A percentile compares a stretch with the other conserved stretches of the same genome.
Evolutionary conservation across 2,113 vertebrate genomes (phyloP).

Genomic region (Mesitornis unicolor): DNA sequence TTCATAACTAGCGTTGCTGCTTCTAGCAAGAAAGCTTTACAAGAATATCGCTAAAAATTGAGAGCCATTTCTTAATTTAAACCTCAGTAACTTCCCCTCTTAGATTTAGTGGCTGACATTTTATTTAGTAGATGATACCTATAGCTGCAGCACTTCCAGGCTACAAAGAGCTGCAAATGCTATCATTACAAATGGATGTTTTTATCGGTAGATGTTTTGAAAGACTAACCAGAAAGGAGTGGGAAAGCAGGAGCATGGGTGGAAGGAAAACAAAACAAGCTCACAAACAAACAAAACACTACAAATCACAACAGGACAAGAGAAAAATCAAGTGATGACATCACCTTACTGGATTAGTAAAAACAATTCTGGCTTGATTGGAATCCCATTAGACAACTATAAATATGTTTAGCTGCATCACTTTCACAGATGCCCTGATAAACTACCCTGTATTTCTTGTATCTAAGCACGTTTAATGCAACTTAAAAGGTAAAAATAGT

Average conservation of each 20-base stretch:
- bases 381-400: not conserved
- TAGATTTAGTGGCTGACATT: not conserved
- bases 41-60: not conserved
- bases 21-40: not conserved
- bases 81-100: not conserved
- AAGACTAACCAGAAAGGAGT: not conserved
- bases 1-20: not conserved
- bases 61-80: not conserved
- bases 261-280: not conserved
- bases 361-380: not conserved
- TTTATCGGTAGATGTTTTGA: not conserved
- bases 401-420: not conserved
- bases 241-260: not conserved
- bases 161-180: not conserved
- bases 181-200: not conserved
- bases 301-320: conserved; percentile 37
- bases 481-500: not conserved
- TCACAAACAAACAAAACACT: conserved; percentile 33
- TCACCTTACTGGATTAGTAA: not conserved
- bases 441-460: not conserved
- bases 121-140: not conserved
- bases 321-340: not conserved
- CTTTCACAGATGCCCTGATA: not conserved
- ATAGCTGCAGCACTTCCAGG: not conserved
- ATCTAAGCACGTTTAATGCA: not conserved